Evolutionary conservation across 2,113 vertebrate genomes (phyloP), one percentile per base, ranked within the genome.

Genomic region (Perccottus glenii): DNA sequence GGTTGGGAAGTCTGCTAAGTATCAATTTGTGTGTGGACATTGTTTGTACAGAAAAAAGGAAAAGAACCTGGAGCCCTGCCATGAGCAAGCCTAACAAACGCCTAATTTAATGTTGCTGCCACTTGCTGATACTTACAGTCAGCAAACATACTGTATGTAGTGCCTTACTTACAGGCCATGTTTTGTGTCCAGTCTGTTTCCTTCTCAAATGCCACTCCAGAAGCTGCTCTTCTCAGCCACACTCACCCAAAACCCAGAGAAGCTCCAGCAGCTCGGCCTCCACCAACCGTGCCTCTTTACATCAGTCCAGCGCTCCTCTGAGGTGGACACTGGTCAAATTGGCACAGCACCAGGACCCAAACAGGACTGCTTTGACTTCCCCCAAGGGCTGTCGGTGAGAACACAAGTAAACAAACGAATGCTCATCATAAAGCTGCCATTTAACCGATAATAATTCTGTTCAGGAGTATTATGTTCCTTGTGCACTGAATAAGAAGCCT

Each of bases 201-300:
- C 56, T 1, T 94, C 94, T 15, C 95, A 94, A 91, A 91, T 92
- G 71, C 96, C 96, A 0, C 90, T 99, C 32, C 98, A 99, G 91
- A 99, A 98, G 81, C 90, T 99, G 65, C 93, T 99, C 19, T 99
- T 99, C 58, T 99, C 97, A 0, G 98, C 98, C 70, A 99, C 98
- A 0, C 91, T 98, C 51, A 98, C 96, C 0, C 94, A 95, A 79
- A 94, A 98, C 78, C 96, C 97, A 0, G 98, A 99, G 90, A 98
- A 97, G 68, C 88, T 99, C 61, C 96, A 99, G 88, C 93, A 92
- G 82, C 79, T 99, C 16, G 92, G 92, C 16, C 94, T 99, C 19
- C 91, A 96, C 79, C 96, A 93, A 83, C 98, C 98, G 58, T 61
- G 89, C 10, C 96, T 99, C 83, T 98, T 98, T 84, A 95, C 93